Evolutionary conservation across 2,797 vertebrate species (phyloP), one percentile per base, ranked within the genome.

Genomic region (Champsocephalus esox): DNA sequence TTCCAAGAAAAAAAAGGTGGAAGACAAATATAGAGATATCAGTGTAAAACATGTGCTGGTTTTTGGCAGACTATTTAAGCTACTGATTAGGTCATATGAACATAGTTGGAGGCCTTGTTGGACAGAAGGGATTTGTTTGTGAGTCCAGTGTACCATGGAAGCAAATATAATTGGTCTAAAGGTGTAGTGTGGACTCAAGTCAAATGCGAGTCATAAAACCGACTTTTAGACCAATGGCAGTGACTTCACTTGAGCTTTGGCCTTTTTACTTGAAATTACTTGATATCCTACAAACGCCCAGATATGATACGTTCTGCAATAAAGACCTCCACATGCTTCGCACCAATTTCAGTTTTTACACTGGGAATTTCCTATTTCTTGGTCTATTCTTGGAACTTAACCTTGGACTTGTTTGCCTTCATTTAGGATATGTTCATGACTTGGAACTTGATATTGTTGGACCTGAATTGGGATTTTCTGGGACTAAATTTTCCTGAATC

Each of bases 11-110:
- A 64, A 43, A 19, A 73, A 34, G 8, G 13, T 72, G 45, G 73
- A 73, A 79, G 9, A 67, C 56, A 51, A 70, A 82, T 66, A 46
- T 69, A 43, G 68, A 88, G 77, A 81, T 84, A 88, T 69, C 65
- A 9, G 46, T 41, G 64, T 92, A 90, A 78, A 80, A 55, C 74
- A 61, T 81, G 65, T 56, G 8, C 65, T 78, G 75, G 87, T 84
- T 82, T 91, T 87, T 79, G 80, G 81, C 71, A 82, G 74, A 57
- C 66, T 70, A 11, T 83, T 58, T 73, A 84, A 80, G 80, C 63
- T 72, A 75, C 73, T 83, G 70, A 83, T 81, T 80, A 74, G 73
- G 75, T 82, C 76, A 84, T 78, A 78, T 73, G 81, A 83, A 74
- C 69, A 70, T 60, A 67, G 75, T 65, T 66, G 82, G 72, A 64